Conservation (phyloP, 2,113 vertebrate genomes). For the Labeo rohita region DNA sequence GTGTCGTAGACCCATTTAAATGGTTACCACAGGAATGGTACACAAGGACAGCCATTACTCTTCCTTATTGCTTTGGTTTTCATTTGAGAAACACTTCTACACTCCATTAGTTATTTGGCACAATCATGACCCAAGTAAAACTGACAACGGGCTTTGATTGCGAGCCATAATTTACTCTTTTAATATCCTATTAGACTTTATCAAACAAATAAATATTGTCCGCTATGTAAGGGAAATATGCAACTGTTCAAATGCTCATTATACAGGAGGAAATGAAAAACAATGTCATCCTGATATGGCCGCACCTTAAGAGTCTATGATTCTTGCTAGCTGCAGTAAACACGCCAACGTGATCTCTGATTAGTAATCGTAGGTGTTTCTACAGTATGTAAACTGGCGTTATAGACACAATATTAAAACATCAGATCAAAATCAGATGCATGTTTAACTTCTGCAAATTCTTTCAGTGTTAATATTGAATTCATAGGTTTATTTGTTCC, state of each 20-base stretch:
- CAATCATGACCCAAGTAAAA: slow-evolving; percentile 26
- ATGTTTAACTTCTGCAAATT: too few relatives aligned
- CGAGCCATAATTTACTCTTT: slow-evolving; percentile 36
- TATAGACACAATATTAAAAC: not conserved
- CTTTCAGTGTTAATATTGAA: too few relatives aligned
- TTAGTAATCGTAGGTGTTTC: not conserved
- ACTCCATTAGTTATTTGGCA: slow-evolving; percentile 36
- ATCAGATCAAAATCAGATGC: too few relatives aligned
- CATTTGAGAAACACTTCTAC: slow-evolving; percentile 11
- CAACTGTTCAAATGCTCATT: slow-evolving; percentile 22
- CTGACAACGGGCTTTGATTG: slow-evolving; percentile 31
- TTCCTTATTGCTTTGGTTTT: slow-evolving; percentile 36
- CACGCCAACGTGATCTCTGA: not conserved
- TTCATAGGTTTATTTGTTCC: too few relatives aligned
- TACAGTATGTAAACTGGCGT: not conserved
- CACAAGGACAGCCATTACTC: slow-evolving; percentile 13
- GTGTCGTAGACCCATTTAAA: not conserved
- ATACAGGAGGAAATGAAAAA: not conserved
- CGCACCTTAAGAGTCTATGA: not conserved
- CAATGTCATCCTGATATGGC: not conserved
- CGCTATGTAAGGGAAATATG: not conserved
- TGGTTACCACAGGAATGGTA: slow-evolving; percentile 29
- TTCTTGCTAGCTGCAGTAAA: not conserved
- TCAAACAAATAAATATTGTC: slow-evolving; percentile 41
- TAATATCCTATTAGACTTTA: slow-evolving; percentile 37